Conservation (phyloP, 2,113 vertebrate genomes). For the Gopherus evgoodei region DNA sequence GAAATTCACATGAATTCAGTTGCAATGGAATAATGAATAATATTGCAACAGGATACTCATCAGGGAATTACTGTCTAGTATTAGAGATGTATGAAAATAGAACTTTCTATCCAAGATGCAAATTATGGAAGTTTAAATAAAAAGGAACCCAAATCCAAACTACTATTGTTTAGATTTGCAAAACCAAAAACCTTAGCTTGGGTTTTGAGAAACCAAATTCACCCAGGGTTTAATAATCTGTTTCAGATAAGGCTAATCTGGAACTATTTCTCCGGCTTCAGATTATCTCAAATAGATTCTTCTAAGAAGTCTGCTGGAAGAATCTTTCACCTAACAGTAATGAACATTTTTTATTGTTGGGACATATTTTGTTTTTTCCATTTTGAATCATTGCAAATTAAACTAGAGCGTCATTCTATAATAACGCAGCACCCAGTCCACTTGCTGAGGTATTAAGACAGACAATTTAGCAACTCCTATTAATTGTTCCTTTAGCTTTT, state of each 20-base stretch:
- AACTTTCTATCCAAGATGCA: not conserved
- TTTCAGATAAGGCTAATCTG: not conserved
- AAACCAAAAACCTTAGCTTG: not conserved
- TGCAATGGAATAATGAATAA: not conserved
- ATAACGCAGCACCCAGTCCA: not conserved
- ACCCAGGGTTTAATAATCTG: not conserved
- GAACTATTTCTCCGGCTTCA: not conserved
- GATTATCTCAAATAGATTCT: not conserved
- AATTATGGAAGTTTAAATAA: fast-evolving
- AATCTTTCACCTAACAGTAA: not conserved
- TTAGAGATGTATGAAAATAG: not conserved
- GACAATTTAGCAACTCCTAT: not conserved
- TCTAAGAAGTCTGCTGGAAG: not conserved
- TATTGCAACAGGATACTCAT: not conserved
- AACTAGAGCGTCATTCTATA: not conserved
- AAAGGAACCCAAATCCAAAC: not conserved
- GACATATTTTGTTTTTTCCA: not conserved
- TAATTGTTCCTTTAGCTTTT: not conserved
- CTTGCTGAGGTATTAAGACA: not conserved
- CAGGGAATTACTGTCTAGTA: not conserved
- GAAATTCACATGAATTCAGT: not conserved
- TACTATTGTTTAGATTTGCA: not conserved
- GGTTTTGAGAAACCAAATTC: not conserved
- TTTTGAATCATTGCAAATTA: not conserved
- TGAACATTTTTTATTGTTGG: not conserved